Evolutionary conservation across 2,888 invertebrate genomes (phyloP).

Genomic region (Cheilosia impressa): DNA sequence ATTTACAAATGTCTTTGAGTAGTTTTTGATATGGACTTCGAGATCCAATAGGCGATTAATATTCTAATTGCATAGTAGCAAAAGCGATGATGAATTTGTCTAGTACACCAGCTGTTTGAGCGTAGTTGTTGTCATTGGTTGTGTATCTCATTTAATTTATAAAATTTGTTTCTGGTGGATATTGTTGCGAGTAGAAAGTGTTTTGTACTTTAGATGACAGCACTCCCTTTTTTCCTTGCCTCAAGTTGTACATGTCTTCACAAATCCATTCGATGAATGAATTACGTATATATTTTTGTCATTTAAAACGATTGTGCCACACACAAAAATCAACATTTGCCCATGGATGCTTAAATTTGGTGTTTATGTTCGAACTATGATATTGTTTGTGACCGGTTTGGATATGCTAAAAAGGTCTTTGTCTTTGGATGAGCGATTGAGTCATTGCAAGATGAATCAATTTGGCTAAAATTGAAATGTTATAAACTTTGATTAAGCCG

Average conservation of each 20-base stretch:
- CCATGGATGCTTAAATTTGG: not conserved
- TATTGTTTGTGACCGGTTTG: constrained; percentile 16
- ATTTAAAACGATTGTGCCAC: no score
- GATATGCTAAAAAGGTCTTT: constrained; percentile 14
- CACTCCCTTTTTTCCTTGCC: not conserved
- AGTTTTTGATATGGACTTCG: constrained; percentile 5
- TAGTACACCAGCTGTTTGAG: constrained; percentile 43
- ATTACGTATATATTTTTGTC: not conserved
- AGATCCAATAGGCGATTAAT: constrained; percentile 30
- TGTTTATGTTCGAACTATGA: not conserved
- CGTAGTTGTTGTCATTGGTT: constrained; percentile 10
- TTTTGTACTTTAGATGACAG: not conserved
- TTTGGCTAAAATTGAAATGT: not conserved
- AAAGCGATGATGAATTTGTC: constrained; percentile 34
- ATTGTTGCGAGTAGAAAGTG: not conserved
- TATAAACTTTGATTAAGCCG: not conserved
- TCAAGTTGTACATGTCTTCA: not conserved
- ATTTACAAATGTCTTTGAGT: constrained; percentile 24
- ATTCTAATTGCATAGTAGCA: constrained; percentile 49
- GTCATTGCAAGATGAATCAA: constrained; percentile 38
- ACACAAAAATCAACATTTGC: not conserved
- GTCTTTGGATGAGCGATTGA: constrained; percentile 9
- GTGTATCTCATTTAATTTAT: constrained; percentile 7
- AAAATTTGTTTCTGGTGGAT: not conserved
- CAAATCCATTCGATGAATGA: not conserved